Evolutionary conservation across 2,797 vertebrate genomes (phyloP), one percentile per base, ranked within the genome.

Genomic region (Euthynnus affinis): DNA sequence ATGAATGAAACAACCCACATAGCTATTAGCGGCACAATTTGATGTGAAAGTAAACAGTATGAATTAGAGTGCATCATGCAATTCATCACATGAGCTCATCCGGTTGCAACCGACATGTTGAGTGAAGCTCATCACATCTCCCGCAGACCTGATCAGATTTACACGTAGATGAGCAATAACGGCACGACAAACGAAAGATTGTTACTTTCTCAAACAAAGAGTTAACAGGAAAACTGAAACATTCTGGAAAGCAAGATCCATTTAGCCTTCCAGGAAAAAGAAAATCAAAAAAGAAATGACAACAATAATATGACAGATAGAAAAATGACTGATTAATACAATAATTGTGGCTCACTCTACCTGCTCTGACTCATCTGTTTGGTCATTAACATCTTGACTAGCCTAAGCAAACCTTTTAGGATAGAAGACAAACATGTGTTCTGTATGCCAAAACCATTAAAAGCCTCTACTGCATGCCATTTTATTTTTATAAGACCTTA

Each of bases 1-100:
- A 71, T 61, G 20, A 76, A 74, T 74, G 69, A 74, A 71, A 62
- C 60, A 65, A 40, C 22, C 15, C 49, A 34, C 63, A n/a, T 49
- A 49, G 46, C 46, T 49, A 49, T 32, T 22, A 46, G 55, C 53
- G 23, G 60, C 44, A 76, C 69, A 9, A 75, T 60, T 73, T 22
- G 65, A 88, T 23, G 52, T 74, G 32, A 62, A 37, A 37, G 37
- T 37, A 37, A 64, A 77, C 64, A 34, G 7, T 44, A 42, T 42
- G 27, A 74, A 40, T 73, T 68, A 53, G 15, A 52, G 40, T 52
- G 12, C 18, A 49, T 27, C 44, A 46, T 37, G 56, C 51, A 37
- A 53, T 77, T 60, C 20, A 22, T 42, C 25, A 29, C 18, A 17
- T 37, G 37, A 56, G 34, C 4, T 3, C 10, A 7, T 27, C 9